phyloP scores from a whole-genome alignment of 1,140 invertebrate species.

The Hyposmocoma kahamanoa region DNA sequence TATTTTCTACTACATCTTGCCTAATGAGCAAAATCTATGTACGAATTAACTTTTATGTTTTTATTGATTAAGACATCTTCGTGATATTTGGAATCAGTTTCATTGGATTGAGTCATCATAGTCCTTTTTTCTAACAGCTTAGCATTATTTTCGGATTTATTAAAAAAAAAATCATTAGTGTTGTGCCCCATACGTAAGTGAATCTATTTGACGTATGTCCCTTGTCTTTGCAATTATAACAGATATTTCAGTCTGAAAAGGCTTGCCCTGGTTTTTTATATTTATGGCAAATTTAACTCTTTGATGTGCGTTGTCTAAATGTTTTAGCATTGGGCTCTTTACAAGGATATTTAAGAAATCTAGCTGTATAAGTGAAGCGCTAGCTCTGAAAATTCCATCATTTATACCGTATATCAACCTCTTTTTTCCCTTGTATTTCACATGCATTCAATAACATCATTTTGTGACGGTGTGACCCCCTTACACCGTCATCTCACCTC shows the following conservation, averaged over 20 bases:
- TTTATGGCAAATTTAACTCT: too few species aligned
- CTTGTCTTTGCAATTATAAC: too few species aligned
- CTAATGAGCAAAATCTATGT: neutral
- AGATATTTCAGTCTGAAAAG: too few species aligned
- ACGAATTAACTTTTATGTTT: neutral
- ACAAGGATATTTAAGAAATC: neutral
- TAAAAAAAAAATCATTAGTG: too few species aligned
- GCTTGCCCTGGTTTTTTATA: too few species aligned
- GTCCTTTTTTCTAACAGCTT: neutral
- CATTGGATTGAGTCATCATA: neutral
- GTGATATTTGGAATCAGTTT: neutral
- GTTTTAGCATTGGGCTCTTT: neutral
- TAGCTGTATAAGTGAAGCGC: neutral
- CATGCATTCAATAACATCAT: slow-evolving; percentile 3
- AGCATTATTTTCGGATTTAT: too few species aligned
- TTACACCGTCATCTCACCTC: too few species aligned
- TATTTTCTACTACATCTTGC: neutral
- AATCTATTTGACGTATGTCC: too few species aligned
- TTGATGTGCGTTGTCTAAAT: too few species aligned
- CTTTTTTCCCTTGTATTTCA: slow-evolving; percentile 1
- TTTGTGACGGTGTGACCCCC: too few species aligned
- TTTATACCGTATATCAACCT: slow-evolving; percentile 3
- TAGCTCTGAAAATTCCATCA: neutral
- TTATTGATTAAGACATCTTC: neutral
- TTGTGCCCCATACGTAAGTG: too few species aligned